These are phyloP conservation scores for Agonopterix subpropinquella DNA, from an alignment of 2,888 invertebrate genomes.

Conservation along the genomic window DNA sequence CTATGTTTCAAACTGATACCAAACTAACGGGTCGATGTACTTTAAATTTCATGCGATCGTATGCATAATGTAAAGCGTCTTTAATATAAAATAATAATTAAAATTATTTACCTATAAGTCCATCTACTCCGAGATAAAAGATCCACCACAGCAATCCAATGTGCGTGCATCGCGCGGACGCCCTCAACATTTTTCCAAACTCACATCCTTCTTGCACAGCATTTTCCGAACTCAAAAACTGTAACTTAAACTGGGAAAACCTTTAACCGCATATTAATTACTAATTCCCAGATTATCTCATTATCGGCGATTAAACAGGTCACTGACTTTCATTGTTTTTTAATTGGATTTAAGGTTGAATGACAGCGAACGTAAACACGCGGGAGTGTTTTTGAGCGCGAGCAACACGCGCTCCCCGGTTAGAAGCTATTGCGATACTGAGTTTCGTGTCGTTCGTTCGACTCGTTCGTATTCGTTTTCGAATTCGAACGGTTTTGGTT, in stretches of 20 bases:
- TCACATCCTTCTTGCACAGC: slow-evolving; percentile 45
- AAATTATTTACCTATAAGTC: slow-evolving; percentile 55
- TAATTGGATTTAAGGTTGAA: slow-evolving; percentile 60
- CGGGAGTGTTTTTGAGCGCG: slow-evolving; percentile 10
- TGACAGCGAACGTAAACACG: slow-evolving; percentile 51
- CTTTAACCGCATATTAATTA: slow-evolving; percentile 34
- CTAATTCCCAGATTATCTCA: slow-evolving; percentile 38
- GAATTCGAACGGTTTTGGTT: too few species aligned
- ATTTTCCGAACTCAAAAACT: slow-evolving; percentile 39
- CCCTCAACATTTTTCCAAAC: slow-evolving; percentile 65
- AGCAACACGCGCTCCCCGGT: slow-evolving; percentile 24
- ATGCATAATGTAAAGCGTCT: too few species aligned
- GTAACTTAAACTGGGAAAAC: slow-evolving; percentile 32
- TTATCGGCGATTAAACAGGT: slow-evolving; percentile 26
- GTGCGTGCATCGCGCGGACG: slow-evolving; percentile 44
- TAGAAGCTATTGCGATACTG: slow-evolving; percentile 48
- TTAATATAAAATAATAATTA: too few species aligned
- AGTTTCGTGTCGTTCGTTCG: slow-evolving; percentile 9
- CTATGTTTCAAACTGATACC: too few species aligned
- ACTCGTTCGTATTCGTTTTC: neutral
- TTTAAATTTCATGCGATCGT: too few species aligned
- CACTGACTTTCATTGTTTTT: slow-evolving; percentile 39
- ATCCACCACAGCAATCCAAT: slow-evolving; percentile 53
- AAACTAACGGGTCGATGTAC: too few species aligned
- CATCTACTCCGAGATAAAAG: slow-evolving; percentile 40